Conservation (phyloP, 2,113 vertebrate genomes). For the Etia nguti region DNA sequence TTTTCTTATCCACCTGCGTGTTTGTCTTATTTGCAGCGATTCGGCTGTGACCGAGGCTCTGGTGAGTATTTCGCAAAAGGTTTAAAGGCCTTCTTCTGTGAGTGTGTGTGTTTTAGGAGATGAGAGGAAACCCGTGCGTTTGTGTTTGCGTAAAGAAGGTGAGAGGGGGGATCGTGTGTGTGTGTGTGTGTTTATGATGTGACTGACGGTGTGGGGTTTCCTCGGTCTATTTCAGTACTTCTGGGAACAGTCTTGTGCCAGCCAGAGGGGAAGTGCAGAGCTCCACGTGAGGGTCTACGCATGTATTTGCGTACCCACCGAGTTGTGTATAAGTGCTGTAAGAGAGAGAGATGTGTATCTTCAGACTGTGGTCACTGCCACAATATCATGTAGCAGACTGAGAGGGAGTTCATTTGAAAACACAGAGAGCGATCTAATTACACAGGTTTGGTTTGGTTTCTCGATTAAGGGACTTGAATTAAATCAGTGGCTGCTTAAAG, state of each 20-base stretch:
- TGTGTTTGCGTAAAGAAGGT: background rate
- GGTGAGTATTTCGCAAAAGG: conserved; percentile 51
- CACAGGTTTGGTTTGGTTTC: background rate
- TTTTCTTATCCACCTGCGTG: background rate
- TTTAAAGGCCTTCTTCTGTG: background rate
- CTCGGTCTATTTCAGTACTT: conserved; percentile 53
- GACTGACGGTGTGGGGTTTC: conserved; percentile 49
- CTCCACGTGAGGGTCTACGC: background rate
- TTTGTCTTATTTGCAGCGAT: conserved; percentile 54
- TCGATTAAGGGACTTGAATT: background rate
- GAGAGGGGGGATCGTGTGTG: background rate
- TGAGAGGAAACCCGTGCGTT: background rate
- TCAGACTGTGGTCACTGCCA: background rate
- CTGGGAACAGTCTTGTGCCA: conserved; percentile 18
- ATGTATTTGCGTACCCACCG: background rate
- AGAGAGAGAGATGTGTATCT: background rate
- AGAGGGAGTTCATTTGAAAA: background rate
- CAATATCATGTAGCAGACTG: background rate
- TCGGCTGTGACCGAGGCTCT: conserved; percentile 49
- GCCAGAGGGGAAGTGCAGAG: background rate
- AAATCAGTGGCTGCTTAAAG: background rate
- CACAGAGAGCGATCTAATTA: background rate
- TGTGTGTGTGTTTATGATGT: background rate
- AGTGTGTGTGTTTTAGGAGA: background rate
- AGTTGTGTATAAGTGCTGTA: background rate